phyloP scores from a whole-genome alignment of 2,113 vertebrate genomes.

The Oreamnos americanus region DNA sequence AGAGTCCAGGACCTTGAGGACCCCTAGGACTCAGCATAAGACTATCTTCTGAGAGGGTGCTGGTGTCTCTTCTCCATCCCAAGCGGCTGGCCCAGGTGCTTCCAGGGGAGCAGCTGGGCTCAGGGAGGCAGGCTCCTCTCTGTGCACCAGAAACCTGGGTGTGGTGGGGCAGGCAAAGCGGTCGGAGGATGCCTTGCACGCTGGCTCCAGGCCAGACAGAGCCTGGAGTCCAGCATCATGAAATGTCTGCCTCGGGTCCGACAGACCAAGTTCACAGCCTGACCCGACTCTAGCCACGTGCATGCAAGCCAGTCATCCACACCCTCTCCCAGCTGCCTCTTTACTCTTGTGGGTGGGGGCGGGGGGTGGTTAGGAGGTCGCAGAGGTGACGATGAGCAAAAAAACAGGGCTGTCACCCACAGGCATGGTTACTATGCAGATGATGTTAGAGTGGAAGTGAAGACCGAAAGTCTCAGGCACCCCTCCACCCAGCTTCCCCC shows the following conservation, averaged over 20 bases:
- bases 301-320: accelerated
- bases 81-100: background rate
- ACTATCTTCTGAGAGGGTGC: accelerated
- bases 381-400: background rate
- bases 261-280: background rate
- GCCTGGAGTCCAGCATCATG: accelerated
- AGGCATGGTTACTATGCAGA: background rate
- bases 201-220: background rate
- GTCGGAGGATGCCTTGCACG: accelerated
- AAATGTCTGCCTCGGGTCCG: background rate
- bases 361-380: background rate
- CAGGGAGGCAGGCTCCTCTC: background rate
- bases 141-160: background rate
- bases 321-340: accelerated
- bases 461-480: background rate
- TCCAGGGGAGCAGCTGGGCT: accelerated
- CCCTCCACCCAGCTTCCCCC: background rate
- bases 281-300: accelerated
- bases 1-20: too few relatives aligned
- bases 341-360: accelerated
- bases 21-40: background rate
- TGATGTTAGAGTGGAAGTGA: accelerated
- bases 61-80: background rate
- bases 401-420: too few relatives aligned
- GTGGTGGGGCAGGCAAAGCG: background rate